Conservation (phyloP, 2,113 vertebrate species). For the Mustela lutreola region DNA sequence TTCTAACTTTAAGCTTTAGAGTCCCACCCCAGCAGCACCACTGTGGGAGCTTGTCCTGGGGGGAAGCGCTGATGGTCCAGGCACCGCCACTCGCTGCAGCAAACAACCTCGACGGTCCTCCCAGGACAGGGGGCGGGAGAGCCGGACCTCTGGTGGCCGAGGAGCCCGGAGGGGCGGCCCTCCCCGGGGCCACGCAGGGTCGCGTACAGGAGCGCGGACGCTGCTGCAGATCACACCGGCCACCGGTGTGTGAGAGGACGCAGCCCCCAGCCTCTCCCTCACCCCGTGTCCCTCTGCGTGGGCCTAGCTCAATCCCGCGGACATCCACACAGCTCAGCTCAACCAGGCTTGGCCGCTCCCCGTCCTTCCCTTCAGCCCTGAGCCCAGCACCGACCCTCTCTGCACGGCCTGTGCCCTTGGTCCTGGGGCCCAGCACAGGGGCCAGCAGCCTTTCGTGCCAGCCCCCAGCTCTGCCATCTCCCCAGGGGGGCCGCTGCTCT, state of each 20-base stretch:
- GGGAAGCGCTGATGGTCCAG: not conserved
- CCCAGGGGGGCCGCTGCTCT: not conserved
- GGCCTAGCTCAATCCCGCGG: not conserved
- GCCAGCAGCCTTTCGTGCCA: not conserved
- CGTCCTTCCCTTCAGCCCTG: not conserved
- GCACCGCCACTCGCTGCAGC: not conserved
- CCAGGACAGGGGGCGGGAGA: not conserved
- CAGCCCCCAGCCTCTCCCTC: not conserved
- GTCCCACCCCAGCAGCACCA: not conserved
- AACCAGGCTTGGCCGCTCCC: not conserved
- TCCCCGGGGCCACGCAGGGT: not conserved
- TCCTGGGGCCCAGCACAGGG: not conserved
- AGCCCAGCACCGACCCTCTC: not conserved
- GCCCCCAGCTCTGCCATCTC: not conserved
- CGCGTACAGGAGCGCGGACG: not conserved
- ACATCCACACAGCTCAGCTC: not conserved
- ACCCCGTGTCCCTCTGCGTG: rapidly evolving
- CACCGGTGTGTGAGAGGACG: rapidly evolving
- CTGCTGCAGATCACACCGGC: not conserved
- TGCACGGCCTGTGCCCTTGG: not conserved
- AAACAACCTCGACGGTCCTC: not conserved
- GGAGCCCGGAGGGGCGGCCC: not conserved
- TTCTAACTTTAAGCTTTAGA: not conserved
- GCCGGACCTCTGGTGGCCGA: not conserved
- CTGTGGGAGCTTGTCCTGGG: not conserved